Percentiles rank a stretch among this genome's conserved stretches.
Evolutionary conservation across 1,140 invertebrate species (phyloP).

Genomic region (Druon quercuslanigerum): DNA sequence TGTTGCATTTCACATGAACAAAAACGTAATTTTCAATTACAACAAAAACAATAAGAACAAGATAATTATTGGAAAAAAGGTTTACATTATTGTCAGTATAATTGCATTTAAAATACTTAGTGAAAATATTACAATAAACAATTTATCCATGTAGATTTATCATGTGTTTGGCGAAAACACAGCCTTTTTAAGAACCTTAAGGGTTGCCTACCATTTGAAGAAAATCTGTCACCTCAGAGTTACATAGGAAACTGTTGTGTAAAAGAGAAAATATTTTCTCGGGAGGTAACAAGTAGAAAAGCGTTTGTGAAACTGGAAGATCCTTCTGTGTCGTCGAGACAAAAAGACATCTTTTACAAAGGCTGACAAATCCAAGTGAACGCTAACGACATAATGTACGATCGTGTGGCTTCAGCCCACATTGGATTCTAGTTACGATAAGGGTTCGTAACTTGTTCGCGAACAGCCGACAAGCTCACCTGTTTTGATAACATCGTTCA

Average conservation of each 20-base stretch:
- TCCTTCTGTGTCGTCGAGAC: conserved; percentile 53
- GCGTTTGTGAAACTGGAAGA: conserved; percentile 36
- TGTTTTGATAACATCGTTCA: conserved; percentile 8
- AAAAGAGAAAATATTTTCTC: background rate
- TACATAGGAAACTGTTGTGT: background rate
- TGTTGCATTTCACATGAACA: too few species aligned
- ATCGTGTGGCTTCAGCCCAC: conserved; percentile 48
- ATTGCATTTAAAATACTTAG: too few species aligned
- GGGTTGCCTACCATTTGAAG: background rate
- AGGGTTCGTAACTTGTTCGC: conserved; percentile 48
- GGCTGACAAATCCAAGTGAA: conserved; percentile 57
- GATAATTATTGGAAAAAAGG: too few species aligned
- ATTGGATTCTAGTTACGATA: conserved; percentile 52
- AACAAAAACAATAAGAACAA: too few species aligned
- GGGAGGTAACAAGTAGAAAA: conserved; percentile 33
- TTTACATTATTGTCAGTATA: too few species aligned
- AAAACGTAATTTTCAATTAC: too few species aligned
- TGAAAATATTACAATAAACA: too few species aligned
- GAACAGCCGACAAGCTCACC: conserved; percentile 44
- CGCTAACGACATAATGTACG: conserved; percentile 52
- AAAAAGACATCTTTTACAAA: conserved; percentile 57
- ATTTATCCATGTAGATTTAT: too few species aligned
- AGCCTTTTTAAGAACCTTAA: background rate
- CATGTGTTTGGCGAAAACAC: too few species aligned
- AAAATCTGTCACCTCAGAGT: conserved; percentile 10